Percentiles rank a stretch among this genome's conserved stretches.
phyloP scores from a whole-genome alignment of 2,888 invertebrate species.

The Drosophila cognata region DNA sequence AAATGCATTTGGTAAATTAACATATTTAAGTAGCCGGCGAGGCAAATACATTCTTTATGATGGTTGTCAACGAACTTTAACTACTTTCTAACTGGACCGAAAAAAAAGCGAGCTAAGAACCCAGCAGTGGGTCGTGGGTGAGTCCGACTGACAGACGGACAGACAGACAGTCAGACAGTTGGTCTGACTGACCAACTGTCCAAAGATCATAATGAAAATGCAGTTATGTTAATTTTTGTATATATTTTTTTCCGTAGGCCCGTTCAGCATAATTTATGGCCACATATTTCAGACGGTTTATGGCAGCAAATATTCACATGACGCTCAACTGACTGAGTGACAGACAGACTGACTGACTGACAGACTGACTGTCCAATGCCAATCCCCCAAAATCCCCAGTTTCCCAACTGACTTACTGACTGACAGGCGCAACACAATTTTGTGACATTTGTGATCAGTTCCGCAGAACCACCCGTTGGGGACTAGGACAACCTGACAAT shows the following conservation, averaged over 20 bases:
- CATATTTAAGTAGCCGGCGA: constrained; percentile 62
- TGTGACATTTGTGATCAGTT: constrained; percentile 58
- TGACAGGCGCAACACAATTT: constrained; percentile 54
- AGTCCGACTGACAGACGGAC: constrained; percentile 24
- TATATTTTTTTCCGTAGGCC: constrained; percentile 34
- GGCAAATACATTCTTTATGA: constrained; percentile 47
- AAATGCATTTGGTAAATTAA: constrained; percentile 76
- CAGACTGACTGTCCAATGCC: constrained; percentile 30
- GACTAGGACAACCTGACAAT: constrained; percentile 12
- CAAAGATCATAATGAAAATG: constrained; percentile 63
- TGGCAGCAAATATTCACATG: constrained; percentile 64
- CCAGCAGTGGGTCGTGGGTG: constrained; percentile 73
- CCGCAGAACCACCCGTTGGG: constrained; percentile 39
- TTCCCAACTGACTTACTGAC: constrained; percentile 29
- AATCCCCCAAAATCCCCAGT: neutral
- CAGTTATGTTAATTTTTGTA: constrained; percentile 71
- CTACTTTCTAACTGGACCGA: constrained; percentile 71
- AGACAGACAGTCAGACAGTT: constrained; percentile 12
- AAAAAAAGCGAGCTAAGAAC: constrained; percentile 21
- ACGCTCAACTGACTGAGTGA: constrained; percentile 29
- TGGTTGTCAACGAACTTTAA: constrained; percentile 63
- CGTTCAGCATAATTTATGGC: constrained; percentile 63
- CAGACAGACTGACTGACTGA: constrained; percentile 42
- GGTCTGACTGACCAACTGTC: constrained; percentile 19
- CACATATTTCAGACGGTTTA: constrained; percentile 69